phyloP scores from a whole-genome alignment of 2,113 vertebrate species.

The Ailurus styani region DNA sequence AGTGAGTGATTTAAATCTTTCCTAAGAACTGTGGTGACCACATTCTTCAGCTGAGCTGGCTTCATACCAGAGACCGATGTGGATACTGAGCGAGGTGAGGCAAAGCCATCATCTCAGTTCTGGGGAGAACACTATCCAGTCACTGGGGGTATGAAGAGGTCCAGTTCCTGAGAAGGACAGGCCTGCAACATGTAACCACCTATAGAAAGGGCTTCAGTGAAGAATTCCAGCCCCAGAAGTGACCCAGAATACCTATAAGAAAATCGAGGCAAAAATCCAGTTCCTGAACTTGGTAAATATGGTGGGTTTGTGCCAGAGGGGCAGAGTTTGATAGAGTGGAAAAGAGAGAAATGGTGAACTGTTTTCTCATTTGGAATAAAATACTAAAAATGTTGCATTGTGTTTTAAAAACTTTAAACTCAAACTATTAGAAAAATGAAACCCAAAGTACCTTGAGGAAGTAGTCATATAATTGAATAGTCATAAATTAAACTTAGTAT shows the following conservation, averaged over 20 bases:
- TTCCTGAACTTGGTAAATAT: not conserved
- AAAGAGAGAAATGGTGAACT: not conserved
- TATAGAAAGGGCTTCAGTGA: not conserved
- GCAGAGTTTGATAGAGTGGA: not conserved
- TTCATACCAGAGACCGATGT: not conserved
- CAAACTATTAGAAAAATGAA: constrained; percentile 28
- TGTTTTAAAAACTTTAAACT: constrained; percentile 2
- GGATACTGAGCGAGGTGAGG: not conserved
- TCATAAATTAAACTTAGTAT: constrained; percentile 4
- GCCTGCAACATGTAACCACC: not conserved
- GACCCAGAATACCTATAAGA: not conserved
- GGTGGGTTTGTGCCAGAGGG: not conserved
- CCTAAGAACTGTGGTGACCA: not conserved
- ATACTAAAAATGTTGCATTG: not conserved
- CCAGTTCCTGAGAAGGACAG: not conserved
- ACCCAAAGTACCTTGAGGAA: not conserved
- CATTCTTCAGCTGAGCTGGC: not conserved
- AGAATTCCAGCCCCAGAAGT: not conserved
- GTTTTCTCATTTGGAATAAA: not conserved
- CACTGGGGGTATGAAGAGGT: not conserved
- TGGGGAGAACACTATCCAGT: not conserved
- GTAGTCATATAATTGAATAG: constrained; percentile 5
- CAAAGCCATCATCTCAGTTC: not conserved
- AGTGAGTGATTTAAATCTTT: not conserved
- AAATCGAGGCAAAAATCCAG: not conserved